Percentiles rank a stretch among this genome's conserved stretches.
Evolutionary conservation across 2,797 vertebrate species (phyloP).

Genomic region (Macroramphosus scolopax): DNA sequence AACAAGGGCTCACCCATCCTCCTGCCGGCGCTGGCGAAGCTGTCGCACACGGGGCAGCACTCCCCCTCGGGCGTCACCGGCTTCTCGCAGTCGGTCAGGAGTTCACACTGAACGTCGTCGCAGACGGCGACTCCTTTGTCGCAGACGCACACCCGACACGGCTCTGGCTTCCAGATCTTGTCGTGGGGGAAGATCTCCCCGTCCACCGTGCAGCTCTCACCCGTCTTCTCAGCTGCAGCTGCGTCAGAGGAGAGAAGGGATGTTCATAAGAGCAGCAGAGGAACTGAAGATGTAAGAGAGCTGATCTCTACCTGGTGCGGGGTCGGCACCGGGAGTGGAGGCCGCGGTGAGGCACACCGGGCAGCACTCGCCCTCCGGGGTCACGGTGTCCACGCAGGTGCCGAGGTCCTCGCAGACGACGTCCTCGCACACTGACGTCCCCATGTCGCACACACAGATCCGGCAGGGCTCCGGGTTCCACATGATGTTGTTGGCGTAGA

Average conservation of each 20-base stretch:
- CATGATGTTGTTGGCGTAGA: conserved; percentile 50
- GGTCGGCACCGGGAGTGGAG: conserved; percentile 9
- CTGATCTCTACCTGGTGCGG: conserved; percentile 18
- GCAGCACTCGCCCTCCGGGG: conserved; percentile 67
- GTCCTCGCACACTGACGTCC: conserved; percentile 44
- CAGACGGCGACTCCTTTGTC: conserved; percentile 87
- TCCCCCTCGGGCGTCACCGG: conserved; percentile 80
- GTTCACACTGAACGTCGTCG: conserved; percentile 86
- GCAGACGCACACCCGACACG: conserved; percentile 89
- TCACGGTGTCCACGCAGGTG: conserved; percentile 38
- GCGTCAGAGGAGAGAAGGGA: neutral
- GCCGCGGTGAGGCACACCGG: conserved; percentile 52
- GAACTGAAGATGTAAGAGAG: neutral
- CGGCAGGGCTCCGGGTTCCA: conserved; percentile 63
- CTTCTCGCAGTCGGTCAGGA: conserved; percentile 80
- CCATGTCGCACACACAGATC: conserved; percentile 59
- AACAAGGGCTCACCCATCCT: conserved; percentile 73
- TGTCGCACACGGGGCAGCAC: conserved; percentile 89
- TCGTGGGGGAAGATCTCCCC: conserved; percentile 81
- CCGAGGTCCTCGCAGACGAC: conserved; percentile 57
- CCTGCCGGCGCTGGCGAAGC: conserved; percentile 72
- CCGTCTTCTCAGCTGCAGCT: conserved; percentile 25
- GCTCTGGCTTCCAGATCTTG: conserved; percentile 88
- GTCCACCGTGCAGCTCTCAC: conserved; percentile 38
- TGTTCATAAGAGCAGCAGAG: neutral